Base-by-base conservation (phyloP, 2,888 invertebrate species). In the Cataglyphis albicans region DNA sequence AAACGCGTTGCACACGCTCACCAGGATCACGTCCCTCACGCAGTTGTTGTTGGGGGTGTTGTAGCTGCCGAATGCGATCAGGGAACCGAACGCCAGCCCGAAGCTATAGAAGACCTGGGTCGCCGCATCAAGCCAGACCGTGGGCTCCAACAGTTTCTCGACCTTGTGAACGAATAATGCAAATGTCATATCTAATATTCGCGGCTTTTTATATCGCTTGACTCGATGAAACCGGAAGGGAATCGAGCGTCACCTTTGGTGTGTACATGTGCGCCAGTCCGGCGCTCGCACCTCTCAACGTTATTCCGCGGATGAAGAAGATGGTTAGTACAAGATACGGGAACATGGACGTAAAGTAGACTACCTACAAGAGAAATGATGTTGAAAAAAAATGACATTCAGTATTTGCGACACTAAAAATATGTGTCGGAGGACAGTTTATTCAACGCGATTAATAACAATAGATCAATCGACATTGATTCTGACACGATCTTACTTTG, bases 101-200 rank as follows among this genome's bases (percentile, higher is more conserved):
- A 96, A 96, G 0, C 98, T 98, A 95, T 99, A 99, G 95, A 99
- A 99, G 3, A 99, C 99, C 95, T 99, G 99, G 0, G 99, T 99
- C 0, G 99, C 99, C 3, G 99, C 99, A 93, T 99, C 99, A 91
- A 99, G 95, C 99, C 99, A 99, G 0, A 99, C 98, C 6, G 97
- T 98, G 0, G 99, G 98, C 91, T 98, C 97, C 67, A 97, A 95
- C 25, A 99, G 95, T 93, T 98, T 98, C 88, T 97, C 97, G 92
- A 98, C 96, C 98, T 98, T n/a, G n/a, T 61, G 74, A 61, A 65
- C 21, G 41, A 52, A 65, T 38, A 32, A 67, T 61, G 48, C n/a
- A 80, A 80, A 72, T 59, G 72, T 72, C 44, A 67, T n/a, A n/a
- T 67, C 12, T 32, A 35, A 59, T 44, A 35, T 25, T 9, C 25